phyloP scores from a whole-genome alignment of 1,140 invertebrate genomes.

The Paracyclopina nana region DNA sequence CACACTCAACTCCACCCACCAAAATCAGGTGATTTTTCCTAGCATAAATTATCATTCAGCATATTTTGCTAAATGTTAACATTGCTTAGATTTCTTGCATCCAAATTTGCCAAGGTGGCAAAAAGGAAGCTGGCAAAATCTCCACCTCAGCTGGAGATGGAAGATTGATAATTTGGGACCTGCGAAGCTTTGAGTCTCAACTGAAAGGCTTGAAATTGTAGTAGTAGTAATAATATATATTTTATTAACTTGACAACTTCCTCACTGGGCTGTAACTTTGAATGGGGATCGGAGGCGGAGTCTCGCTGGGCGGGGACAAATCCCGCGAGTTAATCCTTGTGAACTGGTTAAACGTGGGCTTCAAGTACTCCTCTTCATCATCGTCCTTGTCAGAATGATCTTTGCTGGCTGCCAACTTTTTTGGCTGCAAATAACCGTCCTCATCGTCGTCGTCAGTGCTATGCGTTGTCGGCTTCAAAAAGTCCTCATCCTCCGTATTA shows the following conservation, averaged over 20 bases:
- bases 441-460: background rate
- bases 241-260: too few relatives aligned
- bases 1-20: constrained; percentile 78
- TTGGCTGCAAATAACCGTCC: constrained; percentile 1
- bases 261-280: too few relatives aligned
- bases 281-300: constrained; percentile 1
- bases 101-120: constrained; percentile 45
- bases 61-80: too few relatives aligned
- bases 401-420: background rate
- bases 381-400: background rate
- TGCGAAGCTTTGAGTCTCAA: constrained; percentile 26
- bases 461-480: background rate
- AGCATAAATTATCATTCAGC: too few relatives aligned
- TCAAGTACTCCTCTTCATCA: background rate
- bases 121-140: constrained; percentile 48
- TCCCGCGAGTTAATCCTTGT: background rate
- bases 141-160: constrained; percentile 89
- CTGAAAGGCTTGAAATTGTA: constrained; percentile 10
- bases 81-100: constrained; percentile 83
- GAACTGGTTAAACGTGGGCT: background rate
- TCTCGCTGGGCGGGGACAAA: background rate
- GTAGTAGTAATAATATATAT: too few relatives aligned
- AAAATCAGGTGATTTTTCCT: too few relatives aligned
- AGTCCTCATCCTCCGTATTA: background rate
- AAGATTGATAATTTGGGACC: constrained; percentile 85